A percentile compares a stretch with the other conserved stretches of the same genome.
Conservation (phyloP, 2,888 invertebrate species). For the Drosophila tanythrix region DNA sequence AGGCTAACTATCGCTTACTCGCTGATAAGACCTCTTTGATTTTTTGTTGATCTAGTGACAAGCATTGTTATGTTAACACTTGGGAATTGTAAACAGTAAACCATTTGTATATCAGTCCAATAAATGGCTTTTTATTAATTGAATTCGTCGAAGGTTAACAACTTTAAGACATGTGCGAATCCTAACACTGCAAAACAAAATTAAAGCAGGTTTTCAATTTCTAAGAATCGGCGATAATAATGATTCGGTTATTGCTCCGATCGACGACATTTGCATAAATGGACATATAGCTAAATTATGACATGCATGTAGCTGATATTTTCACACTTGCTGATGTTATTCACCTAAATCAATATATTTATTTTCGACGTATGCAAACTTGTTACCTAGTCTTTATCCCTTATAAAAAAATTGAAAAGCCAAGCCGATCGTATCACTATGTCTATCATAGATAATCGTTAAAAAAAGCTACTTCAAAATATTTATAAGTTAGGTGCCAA, state of each 20-base stretch:
- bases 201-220: not conserved
- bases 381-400: not conserved
- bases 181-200: not conserved
- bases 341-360: not conserved
- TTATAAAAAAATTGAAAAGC: not conserved
- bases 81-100: slow-evolving; percentile 26
- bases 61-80: slow-evolving; percentile 5
- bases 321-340: not conserved
- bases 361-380: not conserved
- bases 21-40: not conserved
- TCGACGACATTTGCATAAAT: not conserved
- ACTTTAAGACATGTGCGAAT: not conserved
- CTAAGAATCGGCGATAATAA: not conserved
- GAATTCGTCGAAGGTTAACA: not conserved
- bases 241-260: not conserved
- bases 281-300: not conserved
- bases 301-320: not conserved
- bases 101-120: slow-evolving; percentile 35
- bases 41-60: slow-evolving; percentile 24
- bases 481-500: not conserved
- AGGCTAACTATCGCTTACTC: slow-evolving; percentile 14
- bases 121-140: not conserved
- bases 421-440: not conserved
- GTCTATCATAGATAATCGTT: not conserved
- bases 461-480: not conserved